Evolutionary conservation across 2,113 vertebrate species (phyloP).

Genomic region (Rhabdornis inornatus): DNA sequence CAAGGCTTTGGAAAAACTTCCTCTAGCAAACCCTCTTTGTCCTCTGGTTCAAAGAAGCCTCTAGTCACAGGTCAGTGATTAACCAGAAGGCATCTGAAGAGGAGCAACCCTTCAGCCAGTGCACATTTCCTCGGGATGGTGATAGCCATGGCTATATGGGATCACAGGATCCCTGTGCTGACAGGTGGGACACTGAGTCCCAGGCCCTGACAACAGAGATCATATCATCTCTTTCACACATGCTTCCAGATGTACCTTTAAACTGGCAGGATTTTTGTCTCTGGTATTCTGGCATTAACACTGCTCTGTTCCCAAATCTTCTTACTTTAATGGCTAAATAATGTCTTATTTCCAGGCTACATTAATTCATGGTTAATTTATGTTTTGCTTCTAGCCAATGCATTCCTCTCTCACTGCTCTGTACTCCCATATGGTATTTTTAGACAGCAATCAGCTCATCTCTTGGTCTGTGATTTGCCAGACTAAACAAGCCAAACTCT

Average conservation of each 20-base stretch:
- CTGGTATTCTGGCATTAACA: not conserved
- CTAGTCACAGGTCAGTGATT: not conserved
- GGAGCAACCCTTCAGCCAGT: not conserved
- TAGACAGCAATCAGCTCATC: not conserved
- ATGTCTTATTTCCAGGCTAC: not conserved
- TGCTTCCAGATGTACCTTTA: not conserved
- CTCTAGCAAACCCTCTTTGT: not conserved
- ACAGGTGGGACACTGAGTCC: not conserved
- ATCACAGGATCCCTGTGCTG: not conserved
- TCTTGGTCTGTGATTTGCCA: not conserved
- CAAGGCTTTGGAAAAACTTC: not conserved
- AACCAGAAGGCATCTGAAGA: not conserved
- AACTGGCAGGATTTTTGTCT: not conserved
- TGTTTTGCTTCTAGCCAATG: not conserved
- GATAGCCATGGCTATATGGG: accelerated
- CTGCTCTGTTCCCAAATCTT: not conserved
- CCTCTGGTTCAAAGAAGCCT: not conserved
- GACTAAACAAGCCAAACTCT: constrained; percentile 21
- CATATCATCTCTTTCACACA: not conserved
- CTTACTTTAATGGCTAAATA: not conserved
- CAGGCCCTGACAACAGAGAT: not conserved
- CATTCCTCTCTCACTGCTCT: not conserved
- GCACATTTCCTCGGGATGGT: not conserved
- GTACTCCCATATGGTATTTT: not conserved
- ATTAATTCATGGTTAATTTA: not conserved